These are phyloP conservation scores for Anoplolepis gracilipes DNA, from an alignment of 1,140 invertebrate genomes.

Conservation along the genomic window DNA sequence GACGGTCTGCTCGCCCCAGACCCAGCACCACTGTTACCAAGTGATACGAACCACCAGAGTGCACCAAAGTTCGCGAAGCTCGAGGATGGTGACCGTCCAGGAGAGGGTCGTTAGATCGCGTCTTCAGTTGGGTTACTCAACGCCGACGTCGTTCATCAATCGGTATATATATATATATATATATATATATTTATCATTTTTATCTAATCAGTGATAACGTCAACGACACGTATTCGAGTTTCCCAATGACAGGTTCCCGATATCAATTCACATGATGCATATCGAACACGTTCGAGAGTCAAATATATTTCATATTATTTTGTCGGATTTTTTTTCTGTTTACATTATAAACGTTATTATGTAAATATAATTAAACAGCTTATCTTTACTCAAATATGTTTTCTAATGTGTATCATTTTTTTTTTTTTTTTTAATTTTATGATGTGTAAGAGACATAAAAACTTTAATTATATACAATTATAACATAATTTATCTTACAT, in stretches of 20 bases:
- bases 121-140: constrained; percentile 84
- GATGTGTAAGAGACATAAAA: not conserved
- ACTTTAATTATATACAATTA: too few relatives aligned
- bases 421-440: too few relatives aligned
- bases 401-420: not conserved
- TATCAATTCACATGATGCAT: not conserved
- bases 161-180: too few relatives aligned
- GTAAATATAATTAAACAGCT: too few relatives aligned
- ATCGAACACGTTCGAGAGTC: not conserved
- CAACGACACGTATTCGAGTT: not conserved
- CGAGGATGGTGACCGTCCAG: constrained; percentile 83
- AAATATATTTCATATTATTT: not conserved
- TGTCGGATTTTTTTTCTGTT: not conserved
- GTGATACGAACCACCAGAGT: constrained; percentile 83
- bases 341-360: too few relatives aligned
- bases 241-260: not conserved
- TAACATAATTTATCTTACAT: not conserved
- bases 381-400: not conserved
- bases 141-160: constrained; percentile 84
- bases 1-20: constrained; percentile 72
- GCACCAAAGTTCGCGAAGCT: constrained; percentile 81
- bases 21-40: constrained; percentile 82
- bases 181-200: constrained; percentile 55
- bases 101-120: constrained; percentile 85
- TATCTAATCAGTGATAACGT: constrained; percentile 24